phyloP scores from a whole-genome alignment of 1,140 invertebrate genomes.

The Hydropsyche tenuis region DNA sequence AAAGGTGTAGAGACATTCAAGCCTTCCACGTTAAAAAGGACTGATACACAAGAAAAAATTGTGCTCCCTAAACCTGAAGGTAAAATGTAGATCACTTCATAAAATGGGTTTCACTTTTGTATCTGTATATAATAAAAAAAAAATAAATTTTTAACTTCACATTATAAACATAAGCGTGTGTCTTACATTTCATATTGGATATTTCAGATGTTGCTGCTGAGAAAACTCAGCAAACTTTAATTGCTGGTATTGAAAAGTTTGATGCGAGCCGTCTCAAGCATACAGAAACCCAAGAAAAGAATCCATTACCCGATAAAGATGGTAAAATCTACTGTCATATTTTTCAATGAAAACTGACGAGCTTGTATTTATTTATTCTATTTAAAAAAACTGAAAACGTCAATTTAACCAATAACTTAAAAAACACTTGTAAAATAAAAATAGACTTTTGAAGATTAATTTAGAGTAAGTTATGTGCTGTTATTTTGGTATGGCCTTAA shows the following conservation, averaged over 20 bases:
- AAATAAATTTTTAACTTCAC: too few species aligned
- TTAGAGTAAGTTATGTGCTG: too few species aligned
- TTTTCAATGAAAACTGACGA: too few species aligned
- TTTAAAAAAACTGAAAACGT: too few species aligned
- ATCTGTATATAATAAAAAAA: too few species aligned
- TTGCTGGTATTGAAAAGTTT: conserved; percentile 85
- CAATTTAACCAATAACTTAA: too few species aligned
- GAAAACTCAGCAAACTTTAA: conserved; percentile 84
- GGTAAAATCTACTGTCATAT: conserved; percentile 71
- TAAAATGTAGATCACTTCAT: conserved; percentile 57
- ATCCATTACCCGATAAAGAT: conserved; percentile 92
- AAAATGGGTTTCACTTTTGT: too few species aligned
- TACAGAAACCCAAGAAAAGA: conserved; percentile 92
- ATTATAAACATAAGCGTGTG: conserved; percentile 34
- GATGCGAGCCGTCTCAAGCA: conserved; percentile 86
- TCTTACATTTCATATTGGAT: conserved; percentile 39
- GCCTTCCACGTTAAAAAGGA: conserved; percentile 72
- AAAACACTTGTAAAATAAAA: too few species aligned
- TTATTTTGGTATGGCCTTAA: too few species aligned
- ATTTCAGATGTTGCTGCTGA: conserved; percentile 82
- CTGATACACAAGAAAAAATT: conserved; percentile 80
- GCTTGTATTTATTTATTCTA: too few species aligned
- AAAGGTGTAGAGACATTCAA: conserved; percentile 77
- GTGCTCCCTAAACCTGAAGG: conserved; percentile 80
- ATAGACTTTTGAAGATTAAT: too few species aligned